phyloP scores from a whole-genome alignment of 2,888 invertebrate species.

The Agapostemon virescens region DNA sequence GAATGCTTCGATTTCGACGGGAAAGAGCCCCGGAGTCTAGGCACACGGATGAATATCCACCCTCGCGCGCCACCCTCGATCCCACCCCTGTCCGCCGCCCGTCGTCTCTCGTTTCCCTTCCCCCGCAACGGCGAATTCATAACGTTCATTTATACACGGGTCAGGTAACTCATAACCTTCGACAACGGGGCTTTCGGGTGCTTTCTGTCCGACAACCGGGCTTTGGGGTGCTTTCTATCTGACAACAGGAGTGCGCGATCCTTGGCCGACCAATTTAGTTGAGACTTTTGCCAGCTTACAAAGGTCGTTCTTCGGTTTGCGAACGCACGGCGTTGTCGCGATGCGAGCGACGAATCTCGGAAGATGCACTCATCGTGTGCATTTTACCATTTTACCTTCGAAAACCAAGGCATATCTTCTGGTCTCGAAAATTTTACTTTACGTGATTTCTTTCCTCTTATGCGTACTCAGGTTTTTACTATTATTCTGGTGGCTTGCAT shows the following conservation, averaged over 20 bases:
- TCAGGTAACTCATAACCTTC: constrained; percentile 66
- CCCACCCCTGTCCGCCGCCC: not conserved
- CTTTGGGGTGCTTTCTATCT: not conserved
- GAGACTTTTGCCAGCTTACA: not conserved
- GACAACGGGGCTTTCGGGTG: constrained; percentile 21
- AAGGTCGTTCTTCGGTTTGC: too few relatives aligned
- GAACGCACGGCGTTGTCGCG: too few relatives aligned
- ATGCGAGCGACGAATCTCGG: too few relatives aligned
- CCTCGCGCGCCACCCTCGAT: not conserved
- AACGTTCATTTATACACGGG: constrained; percentile 71
- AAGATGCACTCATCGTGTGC: too few relatives aligned
- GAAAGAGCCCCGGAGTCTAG: constrained; percentile 30
- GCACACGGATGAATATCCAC: constrained; percentile 62
- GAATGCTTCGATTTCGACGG: constrained; percentile 52
- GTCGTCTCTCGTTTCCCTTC: not conserved
- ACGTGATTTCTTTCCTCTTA: too few relatives aligned
- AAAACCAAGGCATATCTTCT: too few relatives aligned
- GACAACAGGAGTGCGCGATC: constrained; percentile 1
- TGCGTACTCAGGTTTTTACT: too few relatives aligned
- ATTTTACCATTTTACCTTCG: too few relatives aligned
- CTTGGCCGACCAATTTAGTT: not conserved
- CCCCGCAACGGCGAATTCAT: constrained; percentile 64
- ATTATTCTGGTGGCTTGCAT: too few relatives aligned
- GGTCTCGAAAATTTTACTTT: too few relatives aligned
- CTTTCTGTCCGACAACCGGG: too few relatives aligned